phyloP scores from a whole-genome alignment of 2,113 vertebrate genomes.

The Plotosus lineatus region DNA sequence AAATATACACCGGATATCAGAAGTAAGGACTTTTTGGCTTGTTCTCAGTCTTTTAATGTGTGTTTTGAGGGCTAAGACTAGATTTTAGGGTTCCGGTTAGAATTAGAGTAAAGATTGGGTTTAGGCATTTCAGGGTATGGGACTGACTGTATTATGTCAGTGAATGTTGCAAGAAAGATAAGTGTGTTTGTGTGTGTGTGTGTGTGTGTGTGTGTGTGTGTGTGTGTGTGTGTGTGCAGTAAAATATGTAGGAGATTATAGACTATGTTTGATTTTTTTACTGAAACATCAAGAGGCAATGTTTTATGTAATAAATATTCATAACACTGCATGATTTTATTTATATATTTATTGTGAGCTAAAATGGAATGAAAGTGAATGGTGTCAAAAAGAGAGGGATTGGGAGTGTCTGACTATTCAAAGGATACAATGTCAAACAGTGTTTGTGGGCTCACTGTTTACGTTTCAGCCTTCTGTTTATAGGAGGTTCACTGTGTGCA shows the following conservation, averaged over 20 bases:
- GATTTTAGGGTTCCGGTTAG: too few relatives aligned
- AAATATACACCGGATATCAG: too few relatives aligned
- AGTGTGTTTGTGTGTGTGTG: too few relatives aligned
- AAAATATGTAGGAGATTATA: constrained; percentile 45
- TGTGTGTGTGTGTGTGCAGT: background rate
- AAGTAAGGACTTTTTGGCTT: too few relatives aligned
- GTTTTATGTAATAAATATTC: constrained; percentile 67
- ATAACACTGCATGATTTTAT: constrained; percentile 29
- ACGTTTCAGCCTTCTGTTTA: constrained; percentile 5
- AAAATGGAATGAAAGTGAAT: constrained; percentile 3
- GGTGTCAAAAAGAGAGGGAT: background rate
- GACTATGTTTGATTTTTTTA: constrained; percentile 45
- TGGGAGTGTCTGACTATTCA: background rate
- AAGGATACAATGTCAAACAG: background rate
- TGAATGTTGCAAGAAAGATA: too few relatives aligned
- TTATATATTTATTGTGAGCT: background rate
- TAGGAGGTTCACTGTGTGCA: background rate
- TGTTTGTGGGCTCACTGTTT: background rate
- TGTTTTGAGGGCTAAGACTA: too few relatives aligned
- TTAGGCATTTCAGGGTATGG: too few relatives aligned
- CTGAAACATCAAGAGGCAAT: constrained; percentile 60
- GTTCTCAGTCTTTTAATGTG: too few relatives aligned
- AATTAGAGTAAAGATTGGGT: too few relatives aligned
- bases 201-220: constrained; percentile 19
- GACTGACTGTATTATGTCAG: too few relatives aligned